phyloP scores from a whole-genome alignment of 2,888 invertebrate genomes.

The Trachelus tabidus region DNA sequence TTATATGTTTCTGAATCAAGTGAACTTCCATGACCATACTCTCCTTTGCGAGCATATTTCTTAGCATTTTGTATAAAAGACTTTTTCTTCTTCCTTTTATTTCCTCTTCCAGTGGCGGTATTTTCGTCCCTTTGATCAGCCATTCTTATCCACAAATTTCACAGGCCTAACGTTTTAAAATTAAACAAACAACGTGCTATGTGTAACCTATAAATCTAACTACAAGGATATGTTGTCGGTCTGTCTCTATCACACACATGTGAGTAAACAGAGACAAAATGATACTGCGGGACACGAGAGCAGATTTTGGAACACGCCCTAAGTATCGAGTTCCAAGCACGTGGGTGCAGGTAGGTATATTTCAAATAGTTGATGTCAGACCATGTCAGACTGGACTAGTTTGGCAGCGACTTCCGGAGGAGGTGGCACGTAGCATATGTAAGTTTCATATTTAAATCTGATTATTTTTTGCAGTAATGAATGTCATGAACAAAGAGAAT shows the following conservation, averaged over 20 bases:
- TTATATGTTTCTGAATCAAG: conserved; percentile 80
- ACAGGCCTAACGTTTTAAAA: not conserved
- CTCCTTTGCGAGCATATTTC: conserved; percentile 80
- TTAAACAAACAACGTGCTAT: not conserved
- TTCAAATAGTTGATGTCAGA: not conserved
- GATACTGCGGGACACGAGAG: no score
- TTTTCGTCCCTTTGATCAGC: not conserved
- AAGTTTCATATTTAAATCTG: not conserved
- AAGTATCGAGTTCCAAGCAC: not conserved
- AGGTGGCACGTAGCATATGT: not conserved
- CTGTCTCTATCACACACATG: no score
- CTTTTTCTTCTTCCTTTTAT: conserved; percentile 74
- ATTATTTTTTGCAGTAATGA: not conserved
- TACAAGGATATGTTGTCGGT: no score
- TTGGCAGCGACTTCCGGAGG: not conserved
- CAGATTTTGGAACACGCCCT: no score
- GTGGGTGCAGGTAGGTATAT: not conserved
- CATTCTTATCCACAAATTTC: not conserved
- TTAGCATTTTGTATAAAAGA: conserved; percentile 78
- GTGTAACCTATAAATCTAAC: not conserved
- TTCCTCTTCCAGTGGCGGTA: conserved; percentile 41
- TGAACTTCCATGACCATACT: conserved; percentile 77
- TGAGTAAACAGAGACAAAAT: no score
- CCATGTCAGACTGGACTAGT: not conserved
- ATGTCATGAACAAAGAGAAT: not conserved